Evolutionary conservation across 2,888 invertebrate species (phyloP).

Genomic region (Eristalinus sepulchralis): DNA sequence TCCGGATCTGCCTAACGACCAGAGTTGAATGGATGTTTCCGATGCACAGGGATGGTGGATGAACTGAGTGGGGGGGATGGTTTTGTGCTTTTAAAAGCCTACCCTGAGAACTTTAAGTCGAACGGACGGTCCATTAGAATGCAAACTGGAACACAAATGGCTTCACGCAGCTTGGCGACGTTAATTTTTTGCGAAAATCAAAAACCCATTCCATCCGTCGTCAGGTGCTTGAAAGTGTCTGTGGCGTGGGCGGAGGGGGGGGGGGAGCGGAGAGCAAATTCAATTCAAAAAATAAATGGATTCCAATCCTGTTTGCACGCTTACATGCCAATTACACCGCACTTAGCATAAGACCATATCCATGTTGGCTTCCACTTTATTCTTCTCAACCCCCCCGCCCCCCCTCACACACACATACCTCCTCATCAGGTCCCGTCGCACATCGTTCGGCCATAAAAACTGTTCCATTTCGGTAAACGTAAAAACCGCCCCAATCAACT

Average conservation of each 20-base stretch:
- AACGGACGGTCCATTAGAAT: no score
- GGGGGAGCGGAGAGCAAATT: not conserved
- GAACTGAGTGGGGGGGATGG: no score
- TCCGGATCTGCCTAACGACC: not conserved
- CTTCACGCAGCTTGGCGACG: no score
- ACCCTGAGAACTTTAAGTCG: no score
- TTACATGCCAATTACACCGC: slow-evolving; percentile 40
- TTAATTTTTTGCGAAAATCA: not conserved
- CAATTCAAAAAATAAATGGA: slow-evolving; percentile 4
- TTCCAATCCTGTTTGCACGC: not conserved
- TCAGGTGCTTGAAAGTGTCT: not conserved
- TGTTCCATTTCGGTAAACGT: slow-evolving; percentile 8
- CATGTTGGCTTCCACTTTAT: not conserved
- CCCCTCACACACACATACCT: not conserved
- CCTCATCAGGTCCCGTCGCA: not conserved
- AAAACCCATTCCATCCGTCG: not conserved
- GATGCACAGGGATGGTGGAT: no score
- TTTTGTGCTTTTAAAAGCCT: no score
- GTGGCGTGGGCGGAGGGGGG: not conserved
- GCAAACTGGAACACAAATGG: no score
- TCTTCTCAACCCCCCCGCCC: not conserved
- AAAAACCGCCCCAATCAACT: slow-evolving; percentile 48
- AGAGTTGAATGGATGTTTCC: not conserved
- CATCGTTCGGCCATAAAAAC: not conserved
- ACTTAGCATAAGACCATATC: slow-evolving; percentile 22